Percentiles rank a stretch among this genome's conserved stretches.
phyloP scores from a whole-genome alignment of 2,888 invertebrate genomes.

The Harpagoxenus sublaevis region DNA sequence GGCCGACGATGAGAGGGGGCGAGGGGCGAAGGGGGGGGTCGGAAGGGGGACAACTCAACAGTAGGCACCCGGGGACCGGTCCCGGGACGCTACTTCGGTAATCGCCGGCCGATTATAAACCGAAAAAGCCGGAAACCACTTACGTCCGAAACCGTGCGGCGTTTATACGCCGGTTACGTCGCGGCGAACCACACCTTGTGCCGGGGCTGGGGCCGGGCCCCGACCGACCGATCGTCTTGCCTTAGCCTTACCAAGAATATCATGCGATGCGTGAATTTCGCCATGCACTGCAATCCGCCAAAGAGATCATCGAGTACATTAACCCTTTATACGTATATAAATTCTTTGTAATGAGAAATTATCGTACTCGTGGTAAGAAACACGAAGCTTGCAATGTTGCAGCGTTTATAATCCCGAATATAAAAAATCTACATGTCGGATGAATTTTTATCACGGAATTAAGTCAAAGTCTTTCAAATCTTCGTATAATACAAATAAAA shows the following conservation, averaged over 20 bases:
- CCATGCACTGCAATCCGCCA: conserved; percentile 2
- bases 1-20: conserved; percentile 46
- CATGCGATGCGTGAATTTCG: conserved; percentile 54
- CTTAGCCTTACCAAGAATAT: conserved; percentile 53
- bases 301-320: conserved; percentile 16
- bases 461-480: background rate
- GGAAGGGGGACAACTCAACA: conserved; percentile 78
- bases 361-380: background rate
- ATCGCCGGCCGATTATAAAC: conserved; percentile 84
- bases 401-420: background rate
- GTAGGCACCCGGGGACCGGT: conserved; percentile 82
- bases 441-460: background rate
- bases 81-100: conserved; percentile 83
- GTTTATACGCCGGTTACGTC: conserved; percentile 79
- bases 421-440: background rate
- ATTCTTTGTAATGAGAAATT: background rate
- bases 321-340: conserved; percentile 10
- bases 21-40: conserved; percentile 6
- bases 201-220: conserved; percentile 18
- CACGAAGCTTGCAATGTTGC: background rate
- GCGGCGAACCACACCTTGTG: conserved; percentile 74
- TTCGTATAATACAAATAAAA: conserved; percentile 5
- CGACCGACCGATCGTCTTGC: conserved; percentile 28
- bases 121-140: conserved; percentile 86
- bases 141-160: conserved; percentile 80